phyloP scores from a whole-genome alignment of 2,888 invertebrate genomes.

The Cataglyphis altisquamis region DNA sequence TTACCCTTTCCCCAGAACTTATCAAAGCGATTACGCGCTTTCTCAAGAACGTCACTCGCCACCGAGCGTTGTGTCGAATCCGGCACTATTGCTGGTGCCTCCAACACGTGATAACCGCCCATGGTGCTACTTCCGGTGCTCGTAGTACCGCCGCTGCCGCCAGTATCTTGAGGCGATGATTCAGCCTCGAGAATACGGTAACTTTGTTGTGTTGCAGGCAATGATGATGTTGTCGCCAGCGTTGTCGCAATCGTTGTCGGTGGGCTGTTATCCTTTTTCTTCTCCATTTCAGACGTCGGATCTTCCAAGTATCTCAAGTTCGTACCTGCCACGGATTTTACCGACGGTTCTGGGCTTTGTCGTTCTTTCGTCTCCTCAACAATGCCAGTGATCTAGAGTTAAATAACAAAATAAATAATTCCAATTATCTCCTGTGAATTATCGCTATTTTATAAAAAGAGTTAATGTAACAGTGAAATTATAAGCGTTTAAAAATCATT shows the following conservation, averaged over 20 bases:
- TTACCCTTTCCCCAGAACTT: constrained; percentile 92
- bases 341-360: constrained; percentile 70
- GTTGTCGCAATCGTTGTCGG: constrained; percentile 72
- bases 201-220: constrained; percentile 84
- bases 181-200: constrained; percentile 88
- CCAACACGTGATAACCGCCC: constrained; percentile 84
- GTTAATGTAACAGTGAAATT: too few relatives aligned
- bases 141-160: constrained; percentile 64
- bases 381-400: constrained; percentile 62
- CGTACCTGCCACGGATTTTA: constrained; percentile 86
- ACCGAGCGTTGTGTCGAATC: constrained; percentile 87
- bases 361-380: constrained; percentile 72
- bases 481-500: too few relatives aligned
- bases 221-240: constrained; percentile 77
- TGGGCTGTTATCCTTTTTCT: constrained; percentile 79
- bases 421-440: too few relatives aligned
- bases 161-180: constrained; percentile 73
- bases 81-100: constrained; percentile 82
- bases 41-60: constrained; percentile 92
- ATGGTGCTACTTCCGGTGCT: constrained; percentile 61
- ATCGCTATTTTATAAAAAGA: too few relatives aligned
- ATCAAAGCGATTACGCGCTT: constrained; percentile 94
- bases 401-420: not conserved
- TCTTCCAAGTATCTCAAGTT: constrained; percentile 88
- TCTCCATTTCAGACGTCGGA: constrained; percentile 87